phyloP scores from a whole-genome alignment of 2,797 vertebrate genomes.

The Valencia hispanica region DNA sequence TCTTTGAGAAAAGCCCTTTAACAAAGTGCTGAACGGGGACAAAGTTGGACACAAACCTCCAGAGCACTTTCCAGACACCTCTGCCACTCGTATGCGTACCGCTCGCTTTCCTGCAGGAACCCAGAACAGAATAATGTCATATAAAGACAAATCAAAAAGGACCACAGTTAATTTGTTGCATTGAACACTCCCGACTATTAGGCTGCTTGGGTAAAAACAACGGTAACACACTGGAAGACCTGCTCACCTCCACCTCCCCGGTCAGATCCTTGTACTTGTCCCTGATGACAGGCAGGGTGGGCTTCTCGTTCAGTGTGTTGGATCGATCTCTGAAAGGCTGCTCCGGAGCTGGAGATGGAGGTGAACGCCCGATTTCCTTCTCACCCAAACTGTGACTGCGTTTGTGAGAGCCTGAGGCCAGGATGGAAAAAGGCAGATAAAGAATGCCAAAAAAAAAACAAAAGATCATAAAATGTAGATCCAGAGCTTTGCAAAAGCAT shows the following conservation, averaged over 20 bases:
- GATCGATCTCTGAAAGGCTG: slow-evolving; percentile 94
- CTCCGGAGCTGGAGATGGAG: slow-evolving; percentile 85
- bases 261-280: slow-evolving; percentile 99
- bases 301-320: slow-evolving; percentile 93
- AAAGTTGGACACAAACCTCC: slow-evolving; percentile 83
- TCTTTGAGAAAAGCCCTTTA: neutral
- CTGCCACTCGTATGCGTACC: slow-evolving; percentile 98
- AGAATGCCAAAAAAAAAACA: slow-evolving; percentile 15
- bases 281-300: slow-evolving; percentile 92
- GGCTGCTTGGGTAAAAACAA: neutral
- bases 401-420: slow-evolving; percentile 90
- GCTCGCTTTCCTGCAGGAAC: slow-evolving; percentile 90
- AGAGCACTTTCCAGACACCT: slow-evolving; percentile 94
- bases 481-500: too few relatives aligned
- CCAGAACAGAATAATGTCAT: slow-evolving; percentile 28
- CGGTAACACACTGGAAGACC: neutral
- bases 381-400: slow-evolving; percentile 96
- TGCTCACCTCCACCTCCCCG: slow-evolving; percentile 95
- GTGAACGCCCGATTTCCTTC: slow-evolving; percentile 90
- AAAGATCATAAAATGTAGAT: neutral
- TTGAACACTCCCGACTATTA: neutral
- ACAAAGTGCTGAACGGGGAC: neutral
- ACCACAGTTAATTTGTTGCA: slow-evolving; percentile 9
- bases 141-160: slow-evolving; percentile 32
- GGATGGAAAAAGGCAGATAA: neutral